A percentile compares a stretch with the other conserved stretches of the same genome.
These are phyloP conservation scores for Perca schrenkii DNA, from an alignment of 2,113 vertebrate genomes.

Conservation along the genomic window DNA sequence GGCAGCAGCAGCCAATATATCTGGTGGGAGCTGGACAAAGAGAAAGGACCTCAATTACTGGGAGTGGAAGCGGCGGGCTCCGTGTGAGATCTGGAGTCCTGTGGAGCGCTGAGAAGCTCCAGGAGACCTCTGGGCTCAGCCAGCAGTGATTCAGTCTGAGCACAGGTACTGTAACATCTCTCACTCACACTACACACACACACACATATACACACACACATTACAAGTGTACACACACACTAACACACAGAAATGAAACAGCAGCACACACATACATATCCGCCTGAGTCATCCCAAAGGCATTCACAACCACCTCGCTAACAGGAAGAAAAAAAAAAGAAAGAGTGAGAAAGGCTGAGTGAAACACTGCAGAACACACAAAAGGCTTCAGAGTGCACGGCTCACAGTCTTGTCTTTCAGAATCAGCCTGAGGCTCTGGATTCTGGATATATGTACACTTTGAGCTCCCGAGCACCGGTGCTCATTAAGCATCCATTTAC, in stretches of 20 bases:
- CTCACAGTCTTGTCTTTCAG: slow-evolving; percentile 63
- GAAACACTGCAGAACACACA: slow-evolving; percentile 52
- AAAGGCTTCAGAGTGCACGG: slow-evolving; percentile 57
- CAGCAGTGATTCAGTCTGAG: slow-evolving; percentile 48
- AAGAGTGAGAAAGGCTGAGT: slow-evolving; percentile 22
- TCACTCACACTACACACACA: slow-evolving; percentile 16
- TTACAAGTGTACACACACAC: slow-evolving; percentile 14
- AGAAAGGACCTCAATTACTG: slow-evolving; percentile 59
- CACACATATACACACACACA: neutral
- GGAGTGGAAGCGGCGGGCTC: slow-evolving; percentile 52
- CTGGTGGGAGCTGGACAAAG: slow-evolving; percentile 50
- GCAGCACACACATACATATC: slow-evolving; percentile 26
- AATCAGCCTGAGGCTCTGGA: slow-evolving; percentile 61
- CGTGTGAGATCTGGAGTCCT: slow-evolving; percentile 63
- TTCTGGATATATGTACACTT: slow-evolving; percentile 45
- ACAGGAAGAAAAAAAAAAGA: slow-evolving; percentile 12
- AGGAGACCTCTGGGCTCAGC: slow-evolving; percentile 54
- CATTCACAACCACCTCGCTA: slow-evolving; percentile 74
- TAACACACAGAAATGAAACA: slow-evolving; percentile 2
- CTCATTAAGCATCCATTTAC: slow-evolving; percentile 59
- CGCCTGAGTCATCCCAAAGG: slow-evolving; percentile 76
- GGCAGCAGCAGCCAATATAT: slow-evolving; percentile 46
- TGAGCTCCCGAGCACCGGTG: slow-evolving; percentile 41
- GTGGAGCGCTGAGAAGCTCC: slow-evolving; percentile 48
- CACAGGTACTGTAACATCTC: slow-evolving; percentile 64